phyloP scores from a whole-genome alignment of 2,888 invertebrate genomes.

The Dyspetes luteomarginatus region DNA sequence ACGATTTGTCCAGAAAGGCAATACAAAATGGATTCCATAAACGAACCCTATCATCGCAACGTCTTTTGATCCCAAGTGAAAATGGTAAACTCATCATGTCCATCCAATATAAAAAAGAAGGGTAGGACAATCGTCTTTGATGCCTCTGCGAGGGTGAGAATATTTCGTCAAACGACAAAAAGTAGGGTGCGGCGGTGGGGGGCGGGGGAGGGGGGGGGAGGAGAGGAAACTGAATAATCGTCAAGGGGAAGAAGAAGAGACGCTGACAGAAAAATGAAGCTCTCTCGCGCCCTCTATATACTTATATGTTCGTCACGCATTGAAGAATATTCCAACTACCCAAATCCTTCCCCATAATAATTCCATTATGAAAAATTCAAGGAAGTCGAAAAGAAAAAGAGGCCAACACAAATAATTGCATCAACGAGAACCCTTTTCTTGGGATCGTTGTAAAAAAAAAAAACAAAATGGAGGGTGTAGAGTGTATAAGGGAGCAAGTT shows the following conservation, averaged over 20 bases:
- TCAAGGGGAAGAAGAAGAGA: conserved; percentile 16
- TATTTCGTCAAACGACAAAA: not conserved
- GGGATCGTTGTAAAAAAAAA: conserved; percentile 36
- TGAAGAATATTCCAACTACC: not conserved
- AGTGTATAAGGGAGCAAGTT: conserved; percentile 60
- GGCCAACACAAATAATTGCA: not conserved
- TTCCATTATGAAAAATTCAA: not conserved
- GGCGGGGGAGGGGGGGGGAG: not conserved
- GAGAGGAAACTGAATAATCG: conserved; percentile 34
- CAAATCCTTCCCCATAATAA: not conserved
- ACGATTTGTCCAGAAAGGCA: not conserved
- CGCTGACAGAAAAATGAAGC: conserved; percentile 19
- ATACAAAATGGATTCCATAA: not conserved
- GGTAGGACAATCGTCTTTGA: too few relatives aligned
- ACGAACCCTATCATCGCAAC: not conserved
- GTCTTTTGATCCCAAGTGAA: not conserved
- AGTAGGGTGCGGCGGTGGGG: not conserved
- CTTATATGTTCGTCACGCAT: conserved; percentile 24
- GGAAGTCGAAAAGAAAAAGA: not conserved
- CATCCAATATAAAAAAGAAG: not conserved
- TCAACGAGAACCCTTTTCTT: conserved; percentile 1
- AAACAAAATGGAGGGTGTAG: conserved; percentile 31
- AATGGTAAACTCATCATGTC: not conserved
- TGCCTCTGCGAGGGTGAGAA: not conserved
- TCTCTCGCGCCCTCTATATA: conserved; percentile 11